phyloP scores from a whole-genome alignment of 2,888 invertebrate genomes.

The Drosophila limbata region DNA sequence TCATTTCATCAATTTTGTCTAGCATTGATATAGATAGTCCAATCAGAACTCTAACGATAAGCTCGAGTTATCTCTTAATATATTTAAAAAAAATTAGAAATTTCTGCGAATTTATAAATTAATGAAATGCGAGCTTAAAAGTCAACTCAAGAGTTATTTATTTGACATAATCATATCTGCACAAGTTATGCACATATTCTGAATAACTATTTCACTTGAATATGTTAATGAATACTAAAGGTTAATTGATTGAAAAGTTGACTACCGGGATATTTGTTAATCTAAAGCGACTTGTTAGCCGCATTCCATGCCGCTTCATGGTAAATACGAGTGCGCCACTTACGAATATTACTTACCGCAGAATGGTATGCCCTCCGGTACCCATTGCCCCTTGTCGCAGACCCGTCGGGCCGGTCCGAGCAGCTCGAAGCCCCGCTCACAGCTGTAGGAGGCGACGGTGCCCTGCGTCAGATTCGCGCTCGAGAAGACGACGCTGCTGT shows the following conservation, averaged over 20 bases:
- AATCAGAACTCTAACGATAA: no score
- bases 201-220: not conserved
- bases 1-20: no score
- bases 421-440: constrained; percentile 95
- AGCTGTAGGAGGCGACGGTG: constrained; percentile 92
- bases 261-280: not conserved
- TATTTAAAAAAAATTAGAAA: no score
- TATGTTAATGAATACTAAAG: not conserved
- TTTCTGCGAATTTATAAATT: not conserved
- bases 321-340: constrained; percentile 2
- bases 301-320: constrained; percentile 2
- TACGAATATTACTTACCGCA: constrained; percentile 90
- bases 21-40: no score
- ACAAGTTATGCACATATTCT: constrained; percentile 3
- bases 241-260: constrained; percentile 8
- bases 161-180: not conserved
- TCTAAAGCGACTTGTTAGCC: constrained; percentile 4
- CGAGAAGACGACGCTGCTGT: constrained; percentile 92
- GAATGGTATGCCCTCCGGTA: constrained; percentile 96
- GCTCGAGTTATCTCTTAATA: no score
- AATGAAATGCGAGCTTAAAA: not conserved
- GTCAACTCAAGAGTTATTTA: not conserved
- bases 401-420: constrained; percentile 93
- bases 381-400: constrained; percentile 93
- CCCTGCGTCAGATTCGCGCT: constrained; percentile 86